Evolutionary conservation across 2,113 vertebrate genomes (phyloP), one percentile per base, ranked within the genome.

Genomic region (Sinocyclocheilus grahami): DNA sequence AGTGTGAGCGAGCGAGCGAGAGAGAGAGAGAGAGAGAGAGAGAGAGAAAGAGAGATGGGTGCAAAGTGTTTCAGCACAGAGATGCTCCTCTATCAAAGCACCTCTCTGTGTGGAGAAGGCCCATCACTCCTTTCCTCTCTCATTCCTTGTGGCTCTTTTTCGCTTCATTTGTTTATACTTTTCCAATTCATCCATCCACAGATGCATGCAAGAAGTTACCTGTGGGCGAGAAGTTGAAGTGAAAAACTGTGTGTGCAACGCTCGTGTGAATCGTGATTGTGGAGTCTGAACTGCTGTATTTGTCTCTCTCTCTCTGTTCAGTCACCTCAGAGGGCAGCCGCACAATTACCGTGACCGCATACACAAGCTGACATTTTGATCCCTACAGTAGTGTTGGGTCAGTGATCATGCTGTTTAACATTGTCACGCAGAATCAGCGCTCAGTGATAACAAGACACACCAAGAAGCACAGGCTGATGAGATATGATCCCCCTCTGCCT

Each of bases 41-140:
- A 88, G 78, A 87, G 90, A 96, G 96, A 97, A 95, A 97, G 96
- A 97, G 96, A 93, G 91, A 90, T 89, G 87, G 89, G 86, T 79
- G 27, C 92, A 93, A 95, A 96, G 94, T 93, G 95, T 95, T 95
- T 96, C 95, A 96, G 97, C 96, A 98, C 96, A 96, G 96, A 97
- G 95, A 93, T 96, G 96, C 96, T 97, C 96, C 97, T 96, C 96
- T 96, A 97, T 97, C 96, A 96, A 96, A 95, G 89, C 82, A 93
- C 14, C 89, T 10, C 92, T 95, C 94, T 94, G 96, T 96, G 87
- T 89, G 79, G 86, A 89, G 89, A 89, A 60, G 90, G 86, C 86
- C 87, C 92, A 92, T 92, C 91, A 84, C 74, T 86, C 78, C 42
- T 37, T 82, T 51, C 20, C 84, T 24, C 84, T 63, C 63, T 63